Evolutionary conservation across 2,888 invertebrate genomes (phyloP).

Genomic region (Bruchidius siliquastri): DNA sequence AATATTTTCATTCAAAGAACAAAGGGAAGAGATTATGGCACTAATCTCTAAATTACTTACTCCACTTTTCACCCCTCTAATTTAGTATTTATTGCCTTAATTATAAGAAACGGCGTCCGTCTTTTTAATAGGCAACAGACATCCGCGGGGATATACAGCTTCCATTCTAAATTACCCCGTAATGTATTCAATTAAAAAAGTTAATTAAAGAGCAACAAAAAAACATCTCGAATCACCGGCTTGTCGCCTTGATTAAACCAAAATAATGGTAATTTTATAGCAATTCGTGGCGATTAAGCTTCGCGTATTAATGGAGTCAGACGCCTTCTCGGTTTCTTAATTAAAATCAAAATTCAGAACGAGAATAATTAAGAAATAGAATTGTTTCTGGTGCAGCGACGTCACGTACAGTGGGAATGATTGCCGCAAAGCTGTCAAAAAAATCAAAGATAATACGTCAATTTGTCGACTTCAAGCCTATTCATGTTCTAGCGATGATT

Average conservation of each 20-base stretch:
- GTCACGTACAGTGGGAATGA: too few relatives aligned
- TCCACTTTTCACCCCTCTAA: neutral
- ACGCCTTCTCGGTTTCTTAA: conserved; percentile 33
- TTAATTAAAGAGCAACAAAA: neutral
- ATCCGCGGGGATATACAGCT: neutral
- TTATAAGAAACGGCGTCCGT: neutral
- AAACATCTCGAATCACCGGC: neutral
- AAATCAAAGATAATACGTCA: too few relatives aligned
- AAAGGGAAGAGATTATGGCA: neutral
- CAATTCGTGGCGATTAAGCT: conserved; percentile 26
- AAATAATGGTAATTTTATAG: conserved; percentile 25
- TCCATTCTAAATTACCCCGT: neutral
- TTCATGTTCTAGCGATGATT: too few relatives aligned
- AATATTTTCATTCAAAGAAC: neutral
- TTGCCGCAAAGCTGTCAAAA: too few relatives aligned
- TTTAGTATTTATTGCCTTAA: neutral
- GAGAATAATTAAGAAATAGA: conserved; percentile 38
- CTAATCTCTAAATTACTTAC: neutral
- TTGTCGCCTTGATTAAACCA: conserved; percentile 5
- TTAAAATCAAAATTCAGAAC: conserved; percentile 41
- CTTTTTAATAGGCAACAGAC: neutral
- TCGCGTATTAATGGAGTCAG: conserved; percentile 30
- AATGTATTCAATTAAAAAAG: conserved; percentile 2
- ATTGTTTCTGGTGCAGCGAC: conserved; percentile 15
- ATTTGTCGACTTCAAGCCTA: too few relatives aligned